A percentile compares a stretch with the other conserved stretches of the same genome.
phyloP scores from a whole-genome alignment of 2,113 vertebrate species.

The Macroglossus sobrinus region DNA sequence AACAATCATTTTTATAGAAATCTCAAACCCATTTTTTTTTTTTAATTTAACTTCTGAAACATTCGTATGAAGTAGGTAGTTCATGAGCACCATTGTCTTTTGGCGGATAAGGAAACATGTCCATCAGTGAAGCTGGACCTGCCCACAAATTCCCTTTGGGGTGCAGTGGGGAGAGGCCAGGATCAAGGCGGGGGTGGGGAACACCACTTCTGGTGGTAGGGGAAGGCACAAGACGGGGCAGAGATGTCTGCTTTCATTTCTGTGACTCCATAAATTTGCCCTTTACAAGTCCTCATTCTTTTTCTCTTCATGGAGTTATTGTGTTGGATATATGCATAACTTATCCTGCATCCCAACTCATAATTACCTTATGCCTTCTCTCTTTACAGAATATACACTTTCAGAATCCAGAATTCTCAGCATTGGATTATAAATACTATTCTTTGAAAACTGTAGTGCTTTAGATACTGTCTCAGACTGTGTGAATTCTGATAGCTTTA shows the following conservation, averaged over 20 bases:
- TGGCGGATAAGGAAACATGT: neutral
- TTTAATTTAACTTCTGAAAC: neutral
- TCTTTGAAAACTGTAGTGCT: neutral
- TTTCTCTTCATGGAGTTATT: neutral
- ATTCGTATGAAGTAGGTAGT: neutral
- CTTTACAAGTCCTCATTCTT: neutral
- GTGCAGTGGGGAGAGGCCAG: accelerated
- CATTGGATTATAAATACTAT: neutral
- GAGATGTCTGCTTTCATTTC: neutral
- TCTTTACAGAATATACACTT: neutral
- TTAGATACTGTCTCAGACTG: neutral
- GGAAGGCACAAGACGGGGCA: accelerated
- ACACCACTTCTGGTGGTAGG: accelerated
- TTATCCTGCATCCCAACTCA: neutral
- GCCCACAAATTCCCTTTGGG: neutral
- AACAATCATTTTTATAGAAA: neutral
- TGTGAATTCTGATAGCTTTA: neutral
- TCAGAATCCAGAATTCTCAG: neutral
- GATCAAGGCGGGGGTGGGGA: accelerated
- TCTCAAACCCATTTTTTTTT: neutral
- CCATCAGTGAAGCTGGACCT: neutral
- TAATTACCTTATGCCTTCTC: neutral
- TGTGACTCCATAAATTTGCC: neutral
- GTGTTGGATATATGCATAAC: neutral
- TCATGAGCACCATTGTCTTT: neutral